Evolutionary conservation across 30 jellyfish, hydroid and myxozoan genomes (phyloP).

Genomic region (Aurelia sp.): DNA sequence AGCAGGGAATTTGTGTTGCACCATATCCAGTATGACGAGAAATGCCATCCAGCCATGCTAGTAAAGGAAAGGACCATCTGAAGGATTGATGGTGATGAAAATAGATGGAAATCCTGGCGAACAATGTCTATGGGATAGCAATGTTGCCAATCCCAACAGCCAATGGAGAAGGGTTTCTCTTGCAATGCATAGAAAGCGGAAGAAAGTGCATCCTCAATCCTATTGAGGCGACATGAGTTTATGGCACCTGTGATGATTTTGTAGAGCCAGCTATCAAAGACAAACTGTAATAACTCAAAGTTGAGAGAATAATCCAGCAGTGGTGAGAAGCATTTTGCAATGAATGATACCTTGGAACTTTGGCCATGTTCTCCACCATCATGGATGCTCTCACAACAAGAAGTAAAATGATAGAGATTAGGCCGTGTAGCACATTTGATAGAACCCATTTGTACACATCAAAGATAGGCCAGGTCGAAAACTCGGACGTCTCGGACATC

Average conservation of each 20-base stretch:
- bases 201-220: not conserved
- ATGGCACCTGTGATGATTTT: slow-evolving; percentile 28
- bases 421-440: too few relatives aligned
- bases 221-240: slow-evolving; percentile 9
- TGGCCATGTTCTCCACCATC: too few relatives aligned
- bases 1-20: not conserved
- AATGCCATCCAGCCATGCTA: slow-evolving; percentile 2
- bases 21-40: not conserved
- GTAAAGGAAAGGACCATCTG: slow-evolving; percentile 39
- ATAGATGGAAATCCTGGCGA: slow-evolving; percentile 53
- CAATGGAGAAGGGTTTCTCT: too few relatives aligned
- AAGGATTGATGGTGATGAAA: too few relatives aligned
- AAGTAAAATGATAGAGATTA: too few relatives aligned
- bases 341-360: not conserved
- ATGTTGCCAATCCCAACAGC: slow-evolving; percentile 50
- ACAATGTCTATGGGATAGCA: slow-evolving; percentile 17
- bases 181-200: slow-evolving; percentile 23
- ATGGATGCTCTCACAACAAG: too few relatives aligned
- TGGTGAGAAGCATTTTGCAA: slow-evolving; percentile 1
- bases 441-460: too few relatives aligned
- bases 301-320: slow-evolving; percentile 6
- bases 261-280: slow-evolving; percentile 40
- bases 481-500: too few relatives aligned
- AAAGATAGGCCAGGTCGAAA: too few relatives aligned
- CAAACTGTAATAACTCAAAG: slow-evolving; percentile 33